phyloP scores from a whole-genome alignment of 2,113 vertebrate species.

The Alectura lathami region DNA sequence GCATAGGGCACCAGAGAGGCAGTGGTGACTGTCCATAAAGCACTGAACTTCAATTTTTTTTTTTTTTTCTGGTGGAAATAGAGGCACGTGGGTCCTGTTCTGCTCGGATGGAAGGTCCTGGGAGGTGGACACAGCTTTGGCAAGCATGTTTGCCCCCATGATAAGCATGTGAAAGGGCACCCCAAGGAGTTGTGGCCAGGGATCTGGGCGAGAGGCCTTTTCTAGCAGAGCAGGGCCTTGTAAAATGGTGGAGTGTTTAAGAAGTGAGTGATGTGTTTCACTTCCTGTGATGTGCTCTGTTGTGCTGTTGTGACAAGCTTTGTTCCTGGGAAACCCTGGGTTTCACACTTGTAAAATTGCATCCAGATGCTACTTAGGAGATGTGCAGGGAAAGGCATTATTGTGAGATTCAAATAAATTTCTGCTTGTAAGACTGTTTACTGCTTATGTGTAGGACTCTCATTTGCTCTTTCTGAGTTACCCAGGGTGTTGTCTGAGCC shows the following conservation, averaged over 20 bases:
- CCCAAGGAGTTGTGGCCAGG: constrained; percentile 83
- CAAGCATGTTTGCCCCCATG: constrained; percentile 82
- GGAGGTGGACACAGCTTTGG: constrained; percentile 71
- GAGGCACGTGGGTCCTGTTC: constrained; percentile 67
- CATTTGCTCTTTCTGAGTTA: neutral
- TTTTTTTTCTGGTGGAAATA: constrained; percentile 76
- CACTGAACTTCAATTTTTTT: constrained; percentile 70
- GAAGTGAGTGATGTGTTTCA: neutral
- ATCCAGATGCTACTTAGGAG: neutral
- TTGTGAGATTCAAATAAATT: neutral
- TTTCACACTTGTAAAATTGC: neutral
- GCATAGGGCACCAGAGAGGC: constrained; percentile 78
- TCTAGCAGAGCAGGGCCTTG: constrained; percentile 79
- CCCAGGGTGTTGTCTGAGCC: neutral
- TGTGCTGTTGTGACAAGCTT: neutral
- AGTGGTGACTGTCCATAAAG: constrained; percentile 82
- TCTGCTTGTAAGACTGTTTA: neutral
- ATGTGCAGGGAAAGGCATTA: neutral
- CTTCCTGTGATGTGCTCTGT: neutral
- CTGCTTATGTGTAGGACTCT: neutral
- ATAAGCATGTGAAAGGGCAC: constrained; percentile 78
- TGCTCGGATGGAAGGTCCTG: constrained; percentile 80
- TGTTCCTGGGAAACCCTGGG: neutral
- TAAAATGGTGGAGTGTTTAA: constrained; percentile 80
- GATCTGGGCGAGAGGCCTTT: constrained; percentile 77